Evolutionary conservation across 2,113 vertebrate species (phyloP).

Genomic region (Phaetusa simplex): DNA sequence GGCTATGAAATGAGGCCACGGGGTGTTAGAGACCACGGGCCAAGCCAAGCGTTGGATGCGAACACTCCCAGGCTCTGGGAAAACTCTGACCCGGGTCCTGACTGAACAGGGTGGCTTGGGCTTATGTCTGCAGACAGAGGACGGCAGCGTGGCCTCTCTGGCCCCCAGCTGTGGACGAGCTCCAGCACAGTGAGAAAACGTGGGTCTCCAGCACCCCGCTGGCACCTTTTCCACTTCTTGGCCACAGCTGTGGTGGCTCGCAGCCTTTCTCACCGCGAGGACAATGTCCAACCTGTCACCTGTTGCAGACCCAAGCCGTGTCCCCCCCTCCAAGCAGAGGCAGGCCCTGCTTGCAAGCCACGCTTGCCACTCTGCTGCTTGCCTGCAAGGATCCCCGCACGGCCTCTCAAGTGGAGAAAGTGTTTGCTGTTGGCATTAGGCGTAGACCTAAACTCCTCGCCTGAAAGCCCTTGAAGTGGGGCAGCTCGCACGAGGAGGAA

Average conservation of each 20-base stretch:
- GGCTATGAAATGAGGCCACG: not conserved
- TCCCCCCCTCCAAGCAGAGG: not conserved
- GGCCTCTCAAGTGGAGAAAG: not conserved
- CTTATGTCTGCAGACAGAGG: not conserved
- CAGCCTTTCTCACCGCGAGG: not conserved
- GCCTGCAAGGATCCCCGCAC: not conserved
- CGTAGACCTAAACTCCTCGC: not conserved
- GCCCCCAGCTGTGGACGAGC: not conserved
- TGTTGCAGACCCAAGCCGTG: not conserved
- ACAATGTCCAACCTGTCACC: accelerated
- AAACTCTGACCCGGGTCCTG: not conserved
- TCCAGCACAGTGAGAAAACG: not conserved
- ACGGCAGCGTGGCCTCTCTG: not conserved
- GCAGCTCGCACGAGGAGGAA: not conserved
- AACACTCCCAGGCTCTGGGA: not conserved
- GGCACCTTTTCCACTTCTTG: not conserved
- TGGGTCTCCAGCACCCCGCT: not conserved
- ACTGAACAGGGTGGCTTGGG: not conserved
- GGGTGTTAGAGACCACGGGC: not conserved
- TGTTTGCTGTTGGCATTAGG: not conserved
- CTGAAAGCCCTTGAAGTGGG: not conserved
- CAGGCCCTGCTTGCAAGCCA: not conserved
- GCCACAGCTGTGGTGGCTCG: not conserved
- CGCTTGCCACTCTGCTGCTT: not conserved
- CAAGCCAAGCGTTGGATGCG: not conserved